Percentiles rank a stretch among this genome's conserved stretches.
phyloP scores from a whole-genome alignment of 2,888 invertebrate genomes.

The Vannuccia rotundouncinata region DNA sequence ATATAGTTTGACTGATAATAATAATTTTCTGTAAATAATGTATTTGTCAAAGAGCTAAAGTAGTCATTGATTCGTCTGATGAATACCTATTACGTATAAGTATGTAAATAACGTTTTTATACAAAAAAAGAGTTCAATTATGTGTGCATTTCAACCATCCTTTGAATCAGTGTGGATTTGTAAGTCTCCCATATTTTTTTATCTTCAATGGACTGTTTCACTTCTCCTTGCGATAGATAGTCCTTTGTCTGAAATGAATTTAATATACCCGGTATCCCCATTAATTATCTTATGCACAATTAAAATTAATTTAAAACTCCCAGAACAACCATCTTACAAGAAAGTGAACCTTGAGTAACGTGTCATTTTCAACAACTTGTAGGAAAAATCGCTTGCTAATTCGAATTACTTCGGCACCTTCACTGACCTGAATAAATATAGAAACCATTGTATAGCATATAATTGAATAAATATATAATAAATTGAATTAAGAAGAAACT shows the following conservation, averaged over 20 bases:
- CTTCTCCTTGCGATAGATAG: not conserved
- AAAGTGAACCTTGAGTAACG: conserved; percentile 53
- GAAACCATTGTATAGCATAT: too few relatives aligned
- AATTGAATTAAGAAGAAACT: too few relatives aligned
- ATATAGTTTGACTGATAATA: too few relatives aligned
- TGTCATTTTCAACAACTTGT: conserved; percentile 51
- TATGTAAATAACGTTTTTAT: too few relatives aligned
- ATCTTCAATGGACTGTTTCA: not conserved
- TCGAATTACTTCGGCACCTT: conserved; percentile 51
- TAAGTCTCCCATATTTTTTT: not conserved
- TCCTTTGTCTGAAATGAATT: not conserved
- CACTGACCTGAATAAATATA: conserved; percentile 47
- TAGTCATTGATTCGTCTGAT: too few relatives aligned
- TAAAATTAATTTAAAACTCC: not conserved
- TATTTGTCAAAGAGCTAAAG: too few relatives aligned
- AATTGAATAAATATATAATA: too few relatives aligned
- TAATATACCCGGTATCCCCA: not conserved
- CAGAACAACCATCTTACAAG: conserved; percentile 46
- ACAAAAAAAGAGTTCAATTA: too few relatives aligned
- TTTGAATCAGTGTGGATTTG: not conserved
- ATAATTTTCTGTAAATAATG: too few relatives aligned
- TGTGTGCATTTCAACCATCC: not conserved
- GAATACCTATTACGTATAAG: too few relatives aligned
- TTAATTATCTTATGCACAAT: not conserved
- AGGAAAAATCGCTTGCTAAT: conserved; percentile 53